Evolutionary conservation across 2,797 vertebrate genomes (phyloP).

Genomic region (Lagorchestes hirsutus): DNA sequence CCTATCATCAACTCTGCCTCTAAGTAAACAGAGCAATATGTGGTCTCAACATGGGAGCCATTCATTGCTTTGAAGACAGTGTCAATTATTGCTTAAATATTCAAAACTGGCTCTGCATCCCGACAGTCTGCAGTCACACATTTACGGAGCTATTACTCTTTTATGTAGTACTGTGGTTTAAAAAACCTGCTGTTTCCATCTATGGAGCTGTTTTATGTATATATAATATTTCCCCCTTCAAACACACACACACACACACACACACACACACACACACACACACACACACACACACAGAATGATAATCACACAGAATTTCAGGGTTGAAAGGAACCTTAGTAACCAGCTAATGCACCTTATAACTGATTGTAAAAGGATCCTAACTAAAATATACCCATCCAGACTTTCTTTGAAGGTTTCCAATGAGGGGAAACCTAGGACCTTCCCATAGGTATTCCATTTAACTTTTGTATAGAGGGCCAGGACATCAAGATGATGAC

Average conservation of each 20-base stretch:
- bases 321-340: not conserved
- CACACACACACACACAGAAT: not conserved
- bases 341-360: not conserved
- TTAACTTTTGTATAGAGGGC: not conserved
- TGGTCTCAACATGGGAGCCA: constrained; percentile 70
- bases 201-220: constrained; percentile 32
- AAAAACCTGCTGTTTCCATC: constrained; percentile 65
- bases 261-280: not conserved
- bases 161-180: constrained; percentile 66
- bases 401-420: not conserved
- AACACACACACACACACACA: constrained; percentile 24
- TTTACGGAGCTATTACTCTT: constrained; percentile 70
- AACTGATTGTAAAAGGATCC: not conserved
- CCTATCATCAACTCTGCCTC: constrained; percentile 71
- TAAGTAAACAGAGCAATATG: constrained; percentile 72
- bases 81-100: constrained; percentile 78
- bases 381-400: constrained; percentile 15
- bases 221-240: constrained; percentile 25
- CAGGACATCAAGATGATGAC: too few species aligned
- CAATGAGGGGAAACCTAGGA: not conserved
- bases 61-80: constrained; percentile 69
- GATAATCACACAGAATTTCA: not conserved
- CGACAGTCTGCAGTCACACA: constrained; percentile 45
- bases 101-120: constrained; percentile 68
- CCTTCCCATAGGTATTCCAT: not conserved